Evolutionary conservation across 2,797 vertebrate genomes (phyloP).

Genomic region (Vireo griseus): DNA sequence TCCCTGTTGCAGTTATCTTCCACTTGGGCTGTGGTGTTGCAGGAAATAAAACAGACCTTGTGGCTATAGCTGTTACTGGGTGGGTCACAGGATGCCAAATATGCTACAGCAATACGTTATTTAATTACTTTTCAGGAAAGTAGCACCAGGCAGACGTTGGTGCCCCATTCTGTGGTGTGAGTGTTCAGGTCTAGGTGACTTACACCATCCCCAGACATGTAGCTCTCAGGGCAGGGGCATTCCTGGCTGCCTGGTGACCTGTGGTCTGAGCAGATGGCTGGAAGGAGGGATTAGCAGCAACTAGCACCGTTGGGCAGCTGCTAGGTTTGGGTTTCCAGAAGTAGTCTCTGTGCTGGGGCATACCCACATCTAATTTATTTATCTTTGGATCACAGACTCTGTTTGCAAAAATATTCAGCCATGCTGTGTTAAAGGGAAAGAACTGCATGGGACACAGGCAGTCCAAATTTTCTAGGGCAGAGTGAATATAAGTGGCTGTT

Average conservation of each 20-base stretch:
- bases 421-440: background rate
- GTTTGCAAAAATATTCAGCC: background rate
- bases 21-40: background rate
- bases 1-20: background rate
- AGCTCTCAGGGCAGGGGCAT: background rate
- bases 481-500: background rate
- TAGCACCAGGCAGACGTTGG: background rate
- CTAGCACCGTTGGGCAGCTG: background rate
- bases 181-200: background rate
- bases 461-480: background rate
- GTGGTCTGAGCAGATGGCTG: background rate
- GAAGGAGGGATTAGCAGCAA: background rate
- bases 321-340: background rate
- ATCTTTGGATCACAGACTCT: background rate
- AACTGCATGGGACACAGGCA: background rate
- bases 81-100: background rate
- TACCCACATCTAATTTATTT: rapidly evolving
- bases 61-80: background rate
- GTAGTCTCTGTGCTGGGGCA: background rate
- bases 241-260: background rate
- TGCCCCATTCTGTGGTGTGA: background rate
- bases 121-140: background rate
- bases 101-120: rapidly evolving
- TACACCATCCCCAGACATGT: background rate
- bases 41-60: background rate